Evolutionary conservation across 1,140 invertebrate genomes (phyloP).

Genomic region (Drosophila subpulchrella): DNA sequence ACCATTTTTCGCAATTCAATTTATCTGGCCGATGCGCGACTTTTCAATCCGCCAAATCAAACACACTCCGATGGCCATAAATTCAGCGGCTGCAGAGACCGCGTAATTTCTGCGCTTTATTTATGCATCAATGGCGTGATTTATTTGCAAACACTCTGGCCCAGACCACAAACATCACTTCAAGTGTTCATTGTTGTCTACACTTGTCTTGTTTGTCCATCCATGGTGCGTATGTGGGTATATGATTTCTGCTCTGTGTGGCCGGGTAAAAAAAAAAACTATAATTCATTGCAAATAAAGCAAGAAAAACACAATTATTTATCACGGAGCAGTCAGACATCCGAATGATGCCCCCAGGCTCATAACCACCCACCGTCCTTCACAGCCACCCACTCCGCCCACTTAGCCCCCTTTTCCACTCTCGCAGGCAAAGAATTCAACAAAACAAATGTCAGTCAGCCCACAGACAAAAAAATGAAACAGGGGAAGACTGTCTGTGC

Average conservation of each 20-base stretch:
- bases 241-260: conserved; percentile 32
- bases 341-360: conserved; percentile 37
- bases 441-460: conserved; percentile 76
- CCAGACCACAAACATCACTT: conserved; percentile 69
- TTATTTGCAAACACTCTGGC: conserved; percentile 62
- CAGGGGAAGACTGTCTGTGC: conserved; percentile 28
- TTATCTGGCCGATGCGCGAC: conserved; percentile 39
- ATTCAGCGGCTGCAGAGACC: conserved; percentile 61
- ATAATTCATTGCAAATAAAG: conserved; percentile 81
- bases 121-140: conserved; percentile 75
- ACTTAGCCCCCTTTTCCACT: not conserved
- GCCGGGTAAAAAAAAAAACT: conserved; percentile 56
- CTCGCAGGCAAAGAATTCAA: conserved; percentile 48
- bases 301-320: conserved; percentile 77
- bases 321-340: conserved; percentile 63
- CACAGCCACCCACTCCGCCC: not conserved
- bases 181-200: conserved; percentile 78
- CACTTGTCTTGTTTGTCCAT: conserved; percentile 55
- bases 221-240: conserved; percentile 8
- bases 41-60: conserved; percentile 70
- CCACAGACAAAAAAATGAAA: conserved; percentile 21
- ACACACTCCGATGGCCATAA: conserved; percentile 58
- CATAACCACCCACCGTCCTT: conserved; percentile 10
- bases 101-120: conserved; percentile 76
- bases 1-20: conserved; percentile 60